A percentile compares a stretch with the other conserved stretches of the same genome.
Conservation (phyloP, 2,888 invertebrate genomes). For the Agrotis exclamationis region DNA sequence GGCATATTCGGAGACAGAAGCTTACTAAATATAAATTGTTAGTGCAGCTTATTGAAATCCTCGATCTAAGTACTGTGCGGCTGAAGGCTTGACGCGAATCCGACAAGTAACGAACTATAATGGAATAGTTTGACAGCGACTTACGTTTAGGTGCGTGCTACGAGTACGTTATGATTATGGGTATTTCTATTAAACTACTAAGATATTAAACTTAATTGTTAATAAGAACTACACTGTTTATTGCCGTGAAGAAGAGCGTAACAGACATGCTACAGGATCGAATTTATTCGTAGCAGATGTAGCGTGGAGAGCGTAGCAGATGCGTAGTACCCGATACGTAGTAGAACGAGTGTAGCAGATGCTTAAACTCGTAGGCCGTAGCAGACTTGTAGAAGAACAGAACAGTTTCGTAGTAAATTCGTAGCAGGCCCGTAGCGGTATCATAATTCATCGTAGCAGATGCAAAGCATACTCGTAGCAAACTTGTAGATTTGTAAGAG, state of each 20-base stretch:
- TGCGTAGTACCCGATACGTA: background rate
- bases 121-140: background rate
- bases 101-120: background rate
- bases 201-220: background rate
- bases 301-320: background rate
- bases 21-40: background rate
- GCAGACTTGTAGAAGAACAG: background rate
- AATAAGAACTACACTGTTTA: too few relatives aligned
- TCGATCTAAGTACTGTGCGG: background rate
- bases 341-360: background rate
- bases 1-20: conserved; percentile 3
- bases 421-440: background rate
- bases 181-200: background rate
- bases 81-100: background rate
- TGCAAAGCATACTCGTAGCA: background rate
- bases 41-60: background rate
- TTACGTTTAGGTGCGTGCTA: background rate
- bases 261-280: background rate
- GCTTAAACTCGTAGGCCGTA: background rate
- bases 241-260: background rate
- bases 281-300: background rate
- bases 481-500: too few relatives aligned
- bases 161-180: background rate
- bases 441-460: background rate
- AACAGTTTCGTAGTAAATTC: conserved; percentile 1